A percentile compares a stretch with the other conserved stretches of the same genome.
These are phyloP conservation scores for Drosophila simulans DNA, from an alignment of 1,140 invertebrate genomes.

Conservation along the genomic window DNA sequence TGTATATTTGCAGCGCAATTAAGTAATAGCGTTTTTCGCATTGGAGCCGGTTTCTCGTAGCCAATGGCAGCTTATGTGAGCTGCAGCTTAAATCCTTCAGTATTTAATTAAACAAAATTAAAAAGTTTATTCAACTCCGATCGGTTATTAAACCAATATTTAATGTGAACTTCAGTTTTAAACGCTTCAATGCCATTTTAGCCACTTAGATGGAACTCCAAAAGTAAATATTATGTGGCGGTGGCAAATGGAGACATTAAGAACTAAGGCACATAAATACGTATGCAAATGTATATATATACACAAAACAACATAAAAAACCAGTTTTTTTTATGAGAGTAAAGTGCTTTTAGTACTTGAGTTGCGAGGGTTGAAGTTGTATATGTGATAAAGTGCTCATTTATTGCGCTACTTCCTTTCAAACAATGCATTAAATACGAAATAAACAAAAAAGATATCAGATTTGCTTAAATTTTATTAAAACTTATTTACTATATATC, in stretches of 20 bases:
- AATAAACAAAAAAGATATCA: background rate
- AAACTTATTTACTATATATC: background rate
- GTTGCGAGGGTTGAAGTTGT: background rate
- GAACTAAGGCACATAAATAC: slow-evolving; percentile 11
- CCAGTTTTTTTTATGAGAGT: slow-evolving; percentile 5
- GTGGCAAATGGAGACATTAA: slow-evolving; percentile 5
- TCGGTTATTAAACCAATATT: background rate
- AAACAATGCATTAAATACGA: background rate
- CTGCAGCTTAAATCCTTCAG: background rate
- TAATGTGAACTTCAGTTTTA: background rate
- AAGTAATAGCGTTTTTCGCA: slow-evolving; percentile 44
- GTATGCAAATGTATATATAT: slow-evolving; percentile 5
- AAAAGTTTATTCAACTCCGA: no score
- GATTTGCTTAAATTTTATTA: background rate
- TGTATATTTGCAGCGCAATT: slow-evolving; percentile 44
- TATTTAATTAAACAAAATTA: background rate
- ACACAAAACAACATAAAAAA: slow-evolving; percentile 10
- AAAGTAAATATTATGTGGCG: slow-evolving; percentile 1
- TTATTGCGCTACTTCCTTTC: background rate
- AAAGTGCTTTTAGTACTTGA: background rate
- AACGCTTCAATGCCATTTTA: background rate
- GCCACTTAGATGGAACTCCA: background rate
- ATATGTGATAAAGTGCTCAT: background rate
- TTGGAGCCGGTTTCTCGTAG: slow-evolving; percentile 27
- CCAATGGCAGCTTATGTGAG: slow-evolving; percentile 6